Base-by-base conservation (phyloP, 2,113 vertebrate species). In the Ondatra zibethicus region DNA sequence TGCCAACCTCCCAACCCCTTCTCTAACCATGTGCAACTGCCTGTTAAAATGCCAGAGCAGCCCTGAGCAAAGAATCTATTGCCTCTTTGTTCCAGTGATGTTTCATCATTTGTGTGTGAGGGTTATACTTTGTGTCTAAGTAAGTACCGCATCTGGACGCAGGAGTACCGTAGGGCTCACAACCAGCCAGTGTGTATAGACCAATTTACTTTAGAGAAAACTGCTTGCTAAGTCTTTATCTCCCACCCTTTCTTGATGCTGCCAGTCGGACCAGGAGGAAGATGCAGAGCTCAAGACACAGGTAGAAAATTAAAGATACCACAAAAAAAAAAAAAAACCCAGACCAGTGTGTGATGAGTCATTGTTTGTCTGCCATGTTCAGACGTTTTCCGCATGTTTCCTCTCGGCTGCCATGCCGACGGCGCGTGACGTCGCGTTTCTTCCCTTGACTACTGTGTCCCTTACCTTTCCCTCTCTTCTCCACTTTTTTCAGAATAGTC, bases 221-320 rank as follows among this genome's bases (percentile, higher is more conserved):
- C 29, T 33, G 7, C 92, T 94, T 98, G 96, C 96, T 99, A 98
- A 99, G 98, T 97, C 97, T 95, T 97, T 98, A 91, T 98, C 92
- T 97, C 97, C 96, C 82, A 9, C 97, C 98, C 98, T 98, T 98
- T 98, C 98, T 98, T 97, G 97, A 98, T 96, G 98, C 99, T 97
- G 98, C 96, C 99, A 99, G 99, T 99, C 99, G 98, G 99, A 99
- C 96, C 99, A 99, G 97, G 99, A 99, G 95, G 99, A 99, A 81
- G 99, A 99, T 39, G 98, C 98, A 92, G 98, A 99, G 97, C 97
- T 98, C 96, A 99, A 99, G 97, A 98, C 98, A 92, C 99, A 99
- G 98, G 99, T 99, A 99, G 98, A 98, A 97, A 98, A 96, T 98
- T 47, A 95, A 96, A 95, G 96, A 76, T 33, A 17, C 96, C 96